Evolutionary conservation across 2,888 invertebrate species (phyloP), one percentile per base, ranked within the genome.

Genomic region (Ochropleura plecta): DNA sequence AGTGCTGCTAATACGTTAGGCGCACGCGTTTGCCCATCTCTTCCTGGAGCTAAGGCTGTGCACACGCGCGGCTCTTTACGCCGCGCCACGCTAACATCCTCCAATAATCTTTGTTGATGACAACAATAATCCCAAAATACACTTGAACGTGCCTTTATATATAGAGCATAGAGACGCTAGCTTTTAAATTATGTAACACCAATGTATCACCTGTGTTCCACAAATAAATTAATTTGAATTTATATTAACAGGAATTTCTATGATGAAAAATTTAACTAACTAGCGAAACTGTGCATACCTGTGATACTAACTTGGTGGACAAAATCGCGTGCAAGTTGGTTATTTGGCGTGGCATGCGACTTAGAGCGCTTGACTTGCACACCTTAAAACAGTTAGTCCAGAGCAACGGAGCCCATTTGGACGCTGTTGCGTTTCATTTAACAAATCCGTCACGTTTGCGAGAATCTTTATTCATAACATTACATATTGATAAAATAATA

Each of bases 391-490:
- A 30, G 30, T 30, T 3, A 30, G 30, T 30, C 30, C 30, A 30
- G 30, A 30, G 3, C 30, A 30, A 30, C 30, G 30, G 30, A 30
- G 30, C 30, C 53, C n/a, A 53, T 10, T n/a, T n/a, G 2, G 8
- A 44, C 8, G 62, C 14, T 14, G 42, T 42, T 42, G n/a, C 42
- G 42, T 12, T n/a, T 4, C 1, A 59, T 2, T 44, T 18, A 5
- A 6, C 14, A 4, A 42, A n/a, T 59, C 18, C 10, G 14, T 73
- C 7, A 18, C 48, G 44, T 49, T 59, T 73, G 59, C 49, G 14
- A 10, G 44, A 74, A n/a, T 30, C 74, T 59, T 74, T 51, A 73
- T 74, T 30, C 5, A 44, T 16, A 18, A 72, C 42, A 18, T 73
- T 48, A 18, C 9, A 49, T 42, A 7, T 42, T 48, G n/a, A 73